A percentile compares a stretch with the other conserved stretches of the same genome.
phyloP scores from a whole-genome alignment of 2,888 invertebrate species.

The Cyaniris semiargus region DNA sequence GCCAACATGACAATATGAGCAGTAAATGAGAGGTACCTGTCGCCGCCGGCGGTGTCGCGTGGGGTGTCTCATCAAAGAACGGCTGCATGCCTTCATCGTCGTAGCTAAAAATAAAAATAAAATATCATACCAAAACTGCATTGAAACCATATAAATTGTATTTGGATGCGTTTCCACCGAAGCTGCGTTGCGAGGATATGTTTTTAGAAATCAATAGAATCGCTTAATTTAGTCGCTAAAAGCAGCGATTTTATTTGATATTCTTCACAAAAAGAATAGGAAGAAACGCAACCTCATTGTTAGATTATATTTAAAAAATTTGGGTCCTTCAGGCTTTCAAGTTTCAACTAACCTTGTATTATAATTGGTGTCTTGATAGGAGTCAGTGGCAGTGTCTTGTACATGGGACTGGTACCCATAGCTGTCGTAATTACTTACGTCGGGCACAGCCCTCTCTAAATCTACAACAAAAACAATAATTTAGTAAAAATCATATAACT shows the following conservation, averaged over 20 bases:
- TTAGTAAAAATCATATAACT: neutral
- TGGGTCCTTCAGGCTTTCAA: too few species aligned
- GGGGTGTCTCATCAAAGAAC: conserved; percentile 75
- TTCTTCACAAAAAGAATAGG: too few species aligned
- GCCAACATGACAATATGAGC: neutral
- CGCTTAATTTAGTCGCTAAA: too few species aligned
- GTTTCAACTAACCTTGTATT: conserved; percentile 59
- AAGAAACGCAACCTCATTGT: too few species aligned
- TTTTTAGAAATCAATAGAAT: too few species aligned
- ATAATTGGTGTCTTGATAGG: conserved; percentile 68
- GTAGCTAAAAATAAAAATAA: conserved; percentile 53
- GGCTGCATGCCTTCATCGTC: conserved; percentile 77
- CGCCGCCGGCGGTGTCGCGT: conserved; percentile 72
- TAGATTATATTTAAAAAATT: too few species aligned
- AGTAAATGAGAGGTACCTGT: conserved; percentile 53
- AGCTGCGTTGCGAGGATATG: too few species aligned
- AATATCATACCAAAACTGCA: neutral
- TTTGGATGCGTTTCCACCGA: too few species aligned
- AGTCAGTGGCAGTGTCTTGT: conserved; percentile 63
- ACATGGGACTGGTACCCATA: conserved; percentile 62
- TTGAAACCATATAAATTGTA: too few species aligned
- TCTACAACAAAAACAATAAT: conserved; percentile 35
- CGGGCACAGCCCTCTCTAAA: conserved; percentile 50
- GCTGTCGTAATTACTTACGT: conserved; percentile 62
- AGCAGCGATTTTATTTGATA: too few species aligned